Percentiles rank a stretch among this genome's conserved stretches.
phyloP scores from a whole-genome alignment of 2,888 invertebrate species.

The Criorhina ranunculi region DNA sequence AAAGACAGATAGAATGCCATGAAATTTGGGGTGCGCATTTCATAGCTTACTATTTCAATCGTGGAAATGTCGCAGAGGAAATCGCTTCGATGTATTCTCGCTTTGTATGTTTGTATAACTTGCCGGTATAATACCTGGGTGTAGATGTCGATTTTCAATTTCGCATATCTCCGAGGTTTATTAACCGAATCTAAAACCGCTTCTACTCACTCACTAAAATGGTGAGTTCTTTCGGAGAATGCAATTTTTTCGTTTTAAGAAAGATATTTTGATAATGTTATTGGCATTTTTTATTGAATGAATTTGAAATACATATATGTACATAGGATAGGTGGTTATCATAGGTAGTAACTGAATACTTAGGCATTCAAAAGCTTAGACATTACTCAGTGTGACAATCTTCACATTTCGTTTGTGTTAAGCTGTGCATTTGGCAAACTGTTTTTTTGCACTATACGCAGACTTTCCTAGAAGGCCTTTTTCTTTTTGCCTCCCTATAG shows the following conservation, averaged over 20 bases:
- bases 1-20: too few species aligned
- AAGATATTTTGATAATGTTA: not conserved
- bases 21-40: too few species aligned
- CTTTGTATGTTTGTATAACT: too few species aligned
- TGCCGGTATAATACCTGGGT: not conserved
- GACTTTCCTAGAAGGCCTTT: not conserved
- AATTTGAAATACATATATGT: too few species aligned
- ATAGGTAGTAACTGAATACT: too few species aligned
- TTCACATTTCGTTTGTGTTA: not conserved
- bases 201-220: constrained; percentile 7
- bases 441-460: not conserved
- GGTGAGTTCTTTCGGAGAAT: not conserved
- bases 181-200: not conserved
- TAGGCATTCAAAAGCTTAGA: not conserved
- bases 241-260: not conserved
- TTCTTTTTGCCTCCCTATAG: constrained; percentile 5
- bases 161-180: not conserved
- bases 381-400: not conserved
- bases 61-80: too few species aligned
- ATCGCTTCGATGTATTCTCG: too few species aligned
- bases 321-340: too few species aligned
- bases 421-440: constrained; percentile 6
- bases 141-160: not conserved
- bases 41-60: too few species aligned
- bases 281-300: not conserved